phyloP scores from a whole-genome alignment of 2,888 invertebrate genomes.

The Venusia cambrica region DNA sequence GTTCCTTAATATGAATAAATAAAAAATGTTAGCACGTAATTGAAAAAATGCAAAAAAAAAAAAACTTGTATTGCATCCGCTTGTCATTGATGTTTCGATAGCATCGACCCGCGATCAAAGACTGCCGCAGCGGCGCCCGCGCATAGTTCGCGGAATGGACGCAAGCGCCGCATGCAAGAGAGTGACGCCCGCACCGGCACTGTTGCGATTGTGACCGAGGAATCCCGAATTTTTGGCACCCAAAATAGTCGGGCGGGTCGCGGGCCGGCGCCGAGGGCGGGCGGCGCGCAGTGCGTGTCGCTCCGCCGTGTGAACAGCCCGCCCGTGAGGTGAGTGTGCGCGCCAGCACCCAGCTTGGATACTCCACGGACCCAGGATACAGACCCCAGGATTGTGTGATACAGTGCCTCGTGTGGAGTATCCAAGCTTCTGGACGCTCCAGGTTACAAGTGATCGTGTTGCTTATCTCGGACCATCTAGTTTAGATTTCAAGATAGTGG shows the following conservation, averaged over 20 bases:
- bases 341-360: conserved; percentile 52
- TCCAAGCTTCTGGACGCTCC: conserved; percentile 55
- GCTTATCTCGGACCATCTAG: conserved; percentile 26
- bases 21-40: too few species aligned
- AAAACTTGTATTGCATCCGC: conserved; percentile 16
- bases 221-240: conserved; percentile 79
- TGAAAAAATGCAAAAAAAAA: too few species aligned
- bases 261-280: conserved; percentile 59
- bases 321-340: conserved; percentile 72
- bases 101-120: conserved; percentile 30
- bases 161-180: conserved; percentile 47
- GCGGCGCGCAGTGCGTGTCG: conserved; percentile 77
- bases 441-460: conserved; percentile 45
- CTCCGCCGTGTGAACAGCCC: conserved; percentile 80
- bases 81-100: conserved; percentile 29
- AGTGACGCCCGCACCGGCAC: conserved; percentile 42
- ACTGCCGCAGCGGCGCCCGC: conserved; percentile 35
- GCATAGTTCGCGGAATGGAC: conserved; percentile 19
- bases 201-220: conserved; percentile 32
- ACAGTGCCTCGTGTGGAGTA: conserved; percentile 47
- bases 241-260: conserved; percentile 77
- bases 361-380: conserved; percentile 40
- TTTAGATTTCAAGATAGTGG: conserved; percentile 25
- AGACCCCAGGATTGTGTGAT: conserved; percentile 29
- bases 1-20: too few species aligned